phyloP scores from a whole-genome alignment of 2,113 vertebrate genomes.

The Sinocyclocheilus anophthalmus region DNA sequence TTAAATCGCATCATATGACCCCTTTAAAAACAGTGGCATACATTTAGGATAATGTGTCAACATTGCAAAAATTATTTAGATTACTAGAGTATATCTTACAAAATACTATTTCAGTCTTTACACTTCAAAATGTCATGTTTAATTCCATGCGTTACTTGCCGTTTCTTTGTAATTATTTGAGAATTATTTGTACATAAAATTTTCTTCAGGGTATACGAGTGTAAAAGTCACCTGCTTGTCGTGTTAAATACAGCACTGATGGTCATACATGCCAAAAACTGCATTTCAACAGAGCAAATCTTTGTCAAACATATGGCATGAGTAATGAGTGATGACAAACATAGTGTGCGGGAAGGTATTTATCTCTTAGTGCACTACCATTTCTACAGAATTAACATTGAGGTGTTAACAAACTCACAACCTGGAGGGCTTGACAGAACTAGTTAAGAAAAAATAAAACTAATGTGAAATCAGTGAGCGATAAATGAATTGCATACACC shows the following conservation, averaged over 20 bases:
- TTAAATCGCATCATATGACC: too few species aligned
- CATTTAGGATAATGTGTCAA: neutral
- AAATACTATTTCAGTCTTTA: neutral
- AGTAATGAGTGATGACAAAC: neutral
- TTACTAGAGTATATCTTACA: too few species aligned
- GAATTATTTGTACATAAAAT: neutral
- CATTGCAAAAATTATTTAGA: neutral
- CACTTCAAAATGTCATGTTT: neutral
- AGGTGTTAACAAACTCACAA: neutral
- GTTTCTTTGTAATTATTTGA: neutral
- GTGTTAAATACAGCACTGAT: neutral
- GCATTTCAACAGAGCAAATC: neutral
- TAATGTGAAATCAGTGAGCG: neutral
- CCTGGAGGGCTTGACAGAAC: neutral
- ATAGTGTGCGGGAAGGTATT: neutral
- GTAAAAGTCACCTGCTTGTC: neutral
- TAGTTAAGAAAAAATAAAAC: constrained; percentile 18
- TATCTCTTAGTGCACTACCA: neutral
- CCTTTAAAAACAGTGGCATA: neutral
- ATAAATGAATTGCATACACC: constrained; percentile 8
- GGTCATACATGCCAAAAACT: neutral
- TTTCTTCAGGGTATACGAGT: neutral
- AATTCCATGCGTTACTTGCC: neutral
- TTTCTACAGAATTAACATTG: neutral
- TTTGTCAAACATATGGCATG: neutral